A percentile compares a stretch with the other conserved stretches of the same genome.
phyloP scores from a whole-genome alignment of 2,113 vertebrate species.

The Vulpes ferrilata region DNA sequence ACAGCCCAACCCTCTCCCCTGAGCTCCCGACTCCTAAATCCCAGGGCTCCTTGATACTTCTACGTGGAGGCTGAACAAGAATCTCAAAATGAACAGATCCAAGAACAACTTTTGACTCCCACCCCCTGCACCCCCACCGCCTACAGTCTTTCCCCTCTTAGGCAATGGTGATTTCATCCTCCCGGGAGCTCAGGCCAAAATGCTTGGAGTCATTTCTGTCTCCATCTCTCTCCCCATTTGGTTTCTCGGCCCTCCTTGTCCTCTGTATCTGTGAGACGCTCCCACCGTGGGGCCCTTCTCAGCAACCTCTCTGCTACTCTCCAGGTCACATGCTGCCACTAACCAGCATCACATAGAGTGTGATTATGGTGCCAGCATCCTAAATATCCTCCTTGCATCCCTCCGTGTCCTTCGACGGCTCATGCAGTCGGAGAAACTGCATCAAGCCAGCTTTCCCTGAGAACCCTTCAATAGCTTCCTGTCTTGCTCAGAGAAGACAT shows the following conservation, averaged over 20 bases:
- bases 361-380: neutral
- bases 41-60: neutral
- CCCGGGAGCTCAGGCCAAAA: neutral
- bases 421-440: neutral
- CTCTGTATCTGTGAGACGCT: neutral
- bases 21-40: neutral
- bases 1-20: neutral
- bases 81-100: neutral
- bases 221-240: neutral
- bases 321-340: neutral
- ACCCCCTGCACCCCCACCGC: neutral
- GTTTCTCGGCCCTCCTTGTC: neutral
- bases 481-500: neutral
- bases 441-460: neutral
- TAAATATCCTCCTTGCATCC: neutral
- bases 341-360: neutral
- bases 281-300: neutral
- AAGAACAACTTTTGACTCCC: neutral
- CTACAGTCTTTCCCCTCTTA: neutral
- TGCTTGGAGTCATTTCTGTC: neutral
- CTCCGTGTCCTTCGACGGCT: rapidly evolving
- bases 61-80: neutral
- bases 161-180: neutral
- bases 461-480: neutral
- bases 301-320: neutral